A percentile compares a stretch with the other conserved stretches of the same genome.
These are phyloP conservation scores for Tylochromis polylepis DNA, from an alignment of 2,113 vertebrate species.

Conservation along the genomic window DNA sequence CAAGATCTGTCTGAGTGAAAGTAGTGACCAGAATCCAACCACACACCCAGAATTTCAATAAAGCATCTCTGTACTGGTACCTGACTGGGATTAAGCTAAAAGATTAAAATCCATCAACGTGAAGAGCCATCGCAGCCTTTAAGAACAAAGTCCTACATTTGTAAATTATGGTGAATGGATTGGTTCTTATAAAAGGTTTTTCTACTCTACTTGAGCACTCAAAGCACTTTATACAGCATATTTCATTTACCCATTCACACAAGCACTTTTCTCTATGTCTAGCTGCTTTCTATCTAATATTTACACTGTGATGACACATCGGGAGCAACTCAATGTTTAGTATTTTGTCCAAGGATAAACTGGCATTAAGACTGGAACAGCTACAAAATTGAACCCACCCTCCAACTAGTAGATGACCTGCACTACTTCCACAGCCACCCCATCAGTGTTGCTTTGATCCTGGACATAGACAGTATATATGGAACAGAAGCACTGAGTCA, in stretches of 20 bases:
- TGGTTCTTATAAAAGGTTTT: background rate
- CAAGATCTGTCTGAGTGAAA: background rate
- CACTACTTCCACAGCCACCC: background rate
- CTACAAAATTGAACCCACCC: background rate
- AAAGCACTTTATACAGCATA: background rate
- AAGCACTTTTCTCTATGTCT: background rate
- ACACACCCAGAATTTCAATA: constrained; percentile 14
- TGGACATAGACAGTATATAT: constrained; percentile 26
- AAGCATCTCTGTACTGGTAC: constrained; percentile 37
- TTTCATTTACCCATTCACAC: background rate
- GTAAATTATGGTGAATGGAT: background rate
- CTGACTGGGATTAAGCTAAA: constrained; percentile 30
- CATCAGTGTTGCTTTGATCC: background rate
- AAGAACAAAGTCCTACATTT: constrained; percentile 33
- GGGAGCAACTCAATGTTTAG: background rate
- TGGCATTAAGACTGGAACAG: background rate
- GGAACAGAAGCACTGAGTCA: background rate
- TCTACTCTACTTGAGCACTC: background rate
- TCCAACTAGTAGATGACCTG: background rate
- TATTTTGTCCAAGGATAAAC: background rate
- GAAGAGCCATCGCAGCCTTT: background rate
- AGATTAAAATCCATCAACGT: constrained; percentile 1
- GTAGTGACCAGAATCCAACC: constrained; percentile 9
- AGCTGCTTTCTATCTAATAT: background rate
- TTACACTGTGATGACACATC: background rate